Percentiles rank a stretch among this genome's conserved stretches.
These are phyloP conservation scores for Anoplophora glabripennis DNA, from an alignment of 1,140 invertebrate species.

Conservation along the genomic window DNA sequence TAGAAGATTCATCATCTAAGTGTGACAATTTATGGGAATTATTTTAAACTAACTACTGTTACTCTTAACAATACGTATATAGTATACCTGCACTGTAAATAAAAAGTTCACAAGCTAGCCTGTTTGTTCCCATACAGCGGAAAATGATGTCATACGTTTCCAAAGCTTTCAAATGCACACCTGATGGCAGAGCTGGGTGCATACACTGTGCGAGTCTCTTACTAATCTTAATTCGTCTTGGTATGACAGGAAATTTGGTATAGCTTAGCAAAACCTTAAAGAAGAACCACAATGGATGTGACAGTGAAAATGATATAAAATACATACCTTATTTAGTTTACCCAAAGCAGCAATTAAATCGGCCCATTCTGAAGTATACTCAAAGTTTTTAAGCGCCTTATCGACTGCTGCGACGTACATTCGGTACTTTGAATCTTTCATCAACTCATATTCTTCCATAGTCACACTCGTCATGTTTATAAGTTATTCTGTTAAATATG, in stretches of 20 bases:
- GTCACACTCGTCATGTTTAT: constrained; percentile 43
- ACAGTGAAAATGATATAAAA: not conserved
- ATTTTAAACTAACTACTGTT: too few species aligned
- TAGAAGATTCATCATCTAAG: too few species aligned
- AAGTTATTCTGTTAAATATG: not conserved
- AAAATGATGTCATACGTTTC: constrained; percentile 95
- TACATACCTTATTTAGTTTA: constrained; percentile 85
- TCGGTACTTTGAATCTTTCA: constrained; percentile 76
- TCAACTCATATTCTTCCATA: constrained; percentile 69
- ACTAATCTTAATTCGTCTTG: constrained; percentile 84
- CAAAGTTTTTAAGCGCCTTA: constrained; percentile 89
- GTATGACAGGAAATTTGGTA: constrained; percentile 86
- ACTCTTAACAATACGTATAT: constrained; percentile 3
- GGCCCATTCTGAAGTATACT: constrained; percentile 94
- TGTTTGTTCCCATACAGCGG: constrained; percentile 81
- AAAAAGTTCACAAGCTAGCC: constrained; percentile 80
- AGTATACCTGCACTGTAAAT: constrained; percentile 75
- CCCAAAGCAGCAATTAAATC: constrained; percentile 89
- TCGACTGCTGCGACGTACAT: constrained; percentile 79
- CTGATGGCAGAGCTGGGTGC: constrained; percentile 88
- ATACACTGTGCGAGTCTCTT: constrained; percentile 94
- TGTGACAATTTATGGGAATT: too few species aligned
- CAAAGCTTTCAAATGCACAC: constrained; percentile 89
- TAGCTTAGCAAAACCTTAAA: constrained; percentile 71
- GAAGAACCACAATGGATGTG: constrained; percentile 1